phyloP scores from a whole-genome alignment of 1,140 invertebrate genomes.

The Antheraea pernyi region DNA sequence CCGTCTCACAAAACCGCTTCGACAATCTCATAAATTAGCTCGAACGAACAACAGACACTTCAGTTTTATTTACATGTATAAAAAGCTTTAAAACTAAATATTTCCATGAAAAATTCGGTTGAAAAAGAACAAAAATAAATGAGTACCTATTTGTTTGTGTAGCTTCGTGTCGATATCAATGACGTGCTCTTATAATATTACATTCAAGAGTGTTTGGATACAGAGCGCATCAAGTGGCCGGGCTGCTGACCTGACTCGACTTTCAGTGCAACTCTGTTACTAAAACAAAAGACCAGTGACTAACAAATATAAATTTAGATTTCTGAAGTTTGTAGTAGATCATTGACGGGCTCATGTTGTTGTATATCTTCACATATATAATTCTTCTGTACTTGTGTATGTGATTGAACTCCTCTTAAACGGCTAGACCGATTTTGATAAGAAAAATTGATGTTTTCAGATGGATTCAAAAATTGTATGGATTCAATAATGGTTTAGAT shows the following conservation, averaged over 20 bases:
- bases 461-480: too few relatives aligned
- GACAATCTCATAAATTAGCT: too few relatives aligned
- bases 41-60: too few relatives aligned
- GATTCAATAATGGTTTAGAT: too few relatives aligned
- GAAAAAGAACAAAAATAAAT: neutral
- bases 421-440: too few relatives aligned
- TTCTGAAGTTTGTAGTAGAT: neutral
- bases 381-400: too few relatives aligned
- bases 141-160: neutral
- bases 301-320: neutral
- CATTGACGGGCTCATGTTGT: neutral
- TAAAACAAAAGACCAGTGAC: neutral
- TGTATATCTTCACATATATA: too few relatives aligned
- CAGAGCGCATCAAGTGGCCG: constrained; percentile 33
- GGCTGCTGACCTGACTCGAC: constrained; percentile 33
- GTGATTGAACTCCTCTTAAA: too few relatives aligned
- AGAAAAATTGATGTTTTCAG: too few relatives aligned
- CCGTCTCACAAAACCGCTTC: too few relatives aligned
- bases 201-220: constrained; percentile 28
- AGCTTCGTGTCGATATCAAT: constrained; percentile 27
- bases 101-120: neutral
- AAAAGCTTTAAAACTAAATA: neutral
- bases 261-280: neutral
- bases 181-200: constrained; percentile 24
- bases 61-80: too few relatives aligned